Conservation (phyloP, 2,797 vertebrate species). For the Dendrocincla fuliginosa region DNA sequence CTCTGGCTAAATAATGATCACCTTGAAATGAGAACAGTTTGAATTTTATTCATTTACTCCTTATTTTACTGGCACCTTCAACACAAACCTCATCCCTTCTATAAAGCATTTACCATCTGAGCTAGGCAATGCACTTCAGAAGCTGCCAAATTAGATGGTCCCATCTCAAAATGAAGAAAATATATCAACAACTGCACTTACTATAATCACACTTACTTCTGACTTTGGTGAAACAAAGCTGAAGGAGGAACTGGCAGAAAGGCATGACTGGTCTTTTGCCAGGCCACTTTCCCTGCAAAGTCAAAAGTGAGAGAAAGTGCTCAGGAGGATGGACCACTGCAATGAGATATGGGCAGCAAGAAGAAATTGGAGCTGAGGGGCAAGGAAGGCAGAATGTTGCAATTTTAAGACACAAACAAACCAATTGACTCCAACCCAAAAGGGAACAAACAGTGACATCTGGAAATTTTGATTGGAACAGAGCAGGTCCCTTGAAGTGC, state of each 20-base stretch:
- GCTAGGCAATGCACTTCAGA: not conserved
- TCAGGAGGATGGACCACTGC: not conserved
- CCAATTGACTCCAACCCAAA: not conserved
- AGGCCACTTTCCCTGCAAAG: not conserved
- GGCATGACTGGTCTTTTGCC: not conserved
- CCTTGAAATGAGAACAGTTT: not conserved
- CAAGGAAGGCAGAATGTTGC: not conserved
- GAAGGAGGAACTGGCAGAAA: not conserved
- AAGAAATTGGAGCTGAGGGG: not conserved
- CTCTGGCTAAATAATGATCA: not conserved
- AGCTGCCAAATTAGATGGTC: not conserved
- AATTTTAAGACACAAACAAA: not conserved
- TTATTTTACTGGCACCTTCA: not conserved
- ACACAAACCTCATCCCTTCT: not conserved
- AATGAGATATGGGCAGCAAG: not conserved
- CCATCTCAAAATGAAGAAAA: slow-evolving; percentile 18
- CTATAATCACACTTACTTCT: not conserved
- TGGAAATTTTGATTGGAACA: not conserved
- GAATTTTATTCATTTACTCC: not conserved
- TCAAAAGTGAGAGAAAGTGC: not conserved
- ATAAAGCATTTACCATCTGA: not conserved
- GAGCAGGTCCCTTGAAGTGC: not conserved
- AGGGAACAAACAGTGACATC: not conserved
- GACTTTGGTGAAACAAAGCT: not conserved
- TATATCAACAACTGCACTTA: not conserved